Percentiles rank a stretch among this genome's conserved stretches.
Evolutionary conservation across 2,888 invertebrate species (phyloP).

Genomic region (Agonopterix heracliana): DNA sequence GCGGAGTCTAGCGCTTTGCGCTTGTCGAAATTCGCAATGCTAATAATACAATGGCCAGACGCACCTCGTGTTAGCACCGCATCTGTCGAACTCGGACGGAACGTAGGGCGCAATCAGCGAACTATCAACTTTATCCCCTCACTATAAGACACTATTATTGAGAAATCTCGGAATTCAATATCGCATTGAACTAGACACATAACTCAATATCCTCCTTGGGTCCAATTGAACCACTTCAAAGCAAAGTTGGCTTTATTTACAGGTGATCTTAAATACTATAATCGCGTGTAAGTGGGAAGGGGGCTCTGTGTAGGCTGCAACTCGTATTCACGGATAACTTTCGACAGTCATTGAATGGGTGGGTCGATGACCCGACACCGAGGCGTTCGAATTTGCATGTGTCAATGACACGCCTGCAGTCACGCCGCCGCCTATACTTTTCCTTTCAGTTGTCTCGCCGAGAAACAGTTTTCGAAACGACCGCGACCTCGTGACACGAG

Average conservation of each 20-base stretch:
- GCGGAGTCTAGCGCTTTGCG: constrained; percentile 52
- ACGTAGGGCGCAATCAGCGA: constrained; percentile 22
- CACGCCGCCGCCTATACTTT: constrained; percentile 59
- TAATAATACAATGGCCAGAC: constrained; percentile 68
- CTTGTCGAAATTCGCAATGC: constrained; percentile 67
- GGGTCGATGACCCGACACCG: constrained; percentile 64
- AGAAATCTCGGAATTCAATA: constrained; percentile 26
- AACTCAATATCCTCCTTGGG: constrained; percentile 41
- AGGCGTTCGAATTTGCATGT: constrained; percentile 71
- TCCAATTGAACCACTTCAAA: constrained; percentile 31
- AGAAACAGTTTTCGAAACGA: constrained; percentile 60
- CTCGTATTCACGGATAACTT: constrained; percentile 60
- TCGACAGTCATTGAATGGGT: constrained; percentile 72
- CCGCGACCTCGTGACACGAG: constrained; percentile 64
- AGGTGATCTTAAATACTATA: constrained; percentile 41
- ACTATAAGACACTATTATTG: constrained; percentile 32
- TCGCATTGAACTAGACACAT: constrained; percentile 44
- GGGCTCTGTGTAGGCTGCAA: constrained; percentile 49
- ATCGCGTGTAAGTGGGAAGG: constrained; percentile 35
- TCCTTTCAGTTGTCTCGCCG: constrained; percentile 62
- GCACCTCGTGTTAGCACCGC: constrained; percentile 47
- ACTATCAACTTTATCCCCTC: constrained; percentile 37
- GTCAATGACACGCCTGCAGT: constrained; percentile 67
- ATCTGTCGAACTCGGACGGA: constrained; percentile 34
- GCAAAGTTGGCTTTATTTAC: constrained; percentile 46